A percentile compares a stretch with the other conserved stretches of the same genome.
phyloP scores from a whole-genome alignment of 2,113 vertebrate genomes.

The Eira barbara region DNA sequence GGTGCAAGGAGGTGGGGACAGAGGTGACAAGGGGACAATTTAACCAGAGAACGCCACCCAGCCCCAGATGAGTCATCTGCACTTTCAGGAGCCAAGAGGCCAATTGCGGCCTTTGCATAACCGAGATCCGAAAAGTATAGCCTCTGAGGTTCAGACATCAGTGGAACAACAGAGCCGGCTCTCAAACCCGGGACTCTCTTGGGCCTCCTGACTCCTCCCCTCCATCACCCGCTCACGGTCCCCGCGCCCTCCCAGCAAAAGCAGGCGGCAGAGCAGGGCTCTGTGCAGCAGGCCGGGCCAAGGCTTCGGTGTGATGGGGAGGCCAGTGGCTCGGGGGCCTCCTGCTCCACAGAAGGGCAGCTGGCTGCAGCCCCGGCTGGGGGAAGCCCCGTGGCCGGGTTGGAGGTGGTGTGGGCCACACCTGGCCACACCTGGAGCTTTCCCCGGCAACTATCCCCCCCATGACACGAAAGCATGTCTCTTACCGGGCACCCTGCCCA shows the following conservation, averaged over 20 bases:
- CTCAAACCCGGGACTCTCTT: fast-evolving
- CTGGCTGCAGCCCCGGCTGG: fast-evolving
- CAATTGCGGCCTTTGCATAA: neutral
- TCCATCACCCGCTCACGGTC: fast-evolving
- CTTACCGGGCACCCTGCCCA: fast-evolving
- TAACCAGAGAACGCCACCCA: fast-evolving
- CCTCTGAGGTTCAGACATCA: neutral
- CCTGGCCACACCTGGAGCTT: neutral
- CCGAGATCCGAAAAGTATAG: neutral
- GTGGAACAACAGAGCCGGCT: fast-evolving
- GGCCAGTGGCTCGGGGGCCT: too few relatives aligned
- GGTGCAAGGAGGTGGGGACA: fast-evolving
- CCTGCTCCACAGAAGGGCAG: fast-evolving
- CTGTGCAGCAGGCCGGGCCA: fast-evolving
- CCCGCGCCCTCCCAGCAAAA: fast-evolving
- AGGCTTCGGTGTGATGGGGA: fast-evolving
- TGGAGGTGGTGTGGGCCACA: fast-evolving
- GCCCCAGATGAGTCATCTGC: neutral
- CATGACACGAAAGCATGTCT: neutral
- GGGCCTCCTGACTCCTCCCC: neutral
- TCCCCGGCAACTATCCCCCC: fast-evolving
- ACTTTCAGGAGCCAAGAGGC: conserved; percentile 1
- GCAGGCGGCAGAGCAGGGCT: fast-evolving
- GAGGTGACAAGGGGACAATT: neutral
- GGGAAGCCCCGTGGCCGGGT: fast-evolving